Conservation (phyloP, 2,797 vertebrate genomes). For the Argya squamiceps region DNA sequence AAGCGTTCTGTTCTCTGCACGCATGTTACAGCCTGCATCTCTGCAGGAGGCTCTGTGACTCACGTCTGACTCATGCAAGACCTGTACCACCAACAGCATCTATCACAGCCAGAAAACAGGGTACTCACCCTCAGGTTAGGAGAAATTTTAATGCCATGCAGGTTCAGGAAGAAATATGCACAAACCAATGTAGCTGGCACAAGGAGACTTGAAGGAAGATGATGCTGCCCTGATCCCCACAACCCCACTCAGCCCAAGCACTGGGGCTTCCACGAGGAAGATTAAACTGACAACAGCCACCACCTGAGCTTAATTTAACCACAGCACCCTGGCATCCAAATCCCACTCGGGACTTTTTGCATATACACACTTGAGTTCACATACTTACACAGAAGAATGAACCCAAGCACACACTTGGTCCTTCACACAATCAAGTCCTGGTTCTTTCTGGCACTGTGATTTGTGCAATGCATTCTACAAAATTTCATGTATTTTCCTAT, state of each 20-base stretch:
- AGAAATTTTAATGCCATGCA: background rate
- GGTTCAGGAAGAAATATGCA: background rate
- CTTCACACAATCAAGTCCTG: background rate
- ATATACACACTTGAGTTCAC: background rate
- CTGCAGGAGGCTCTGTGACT: background rate
- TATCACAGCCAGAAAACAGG: background rate
- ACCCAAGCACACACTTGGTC: background rate
- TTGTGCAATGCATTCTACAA: background rate
- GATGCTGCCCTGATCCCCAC: background rate
- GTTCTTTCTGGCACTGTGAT: background rate
- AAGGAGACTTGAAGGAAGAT: background rate
- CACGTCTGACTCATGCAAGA: background rate
- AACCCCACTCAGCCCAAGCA: background rate
- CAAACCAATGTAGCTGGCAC: background rate
- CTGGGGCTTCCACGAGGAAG: accelerated
- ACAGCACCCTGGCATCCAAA: background rate
- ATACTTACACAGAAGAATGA: background rate
- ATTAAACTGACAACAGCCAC: background rate
- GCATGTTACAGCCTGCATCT: background rate
- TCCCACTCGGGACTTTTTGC: background rate
- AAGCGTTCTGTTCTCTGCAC: background rate
- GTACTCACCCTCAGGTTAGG: background rate
- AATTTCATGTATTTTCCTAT: background rate
- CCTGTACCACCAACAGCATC: background rate
- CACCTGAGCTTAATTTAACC: background rate